Conservation (phyloP, 2,113 vertebrate species). For the Neopipo cinnamomea region DNA sequence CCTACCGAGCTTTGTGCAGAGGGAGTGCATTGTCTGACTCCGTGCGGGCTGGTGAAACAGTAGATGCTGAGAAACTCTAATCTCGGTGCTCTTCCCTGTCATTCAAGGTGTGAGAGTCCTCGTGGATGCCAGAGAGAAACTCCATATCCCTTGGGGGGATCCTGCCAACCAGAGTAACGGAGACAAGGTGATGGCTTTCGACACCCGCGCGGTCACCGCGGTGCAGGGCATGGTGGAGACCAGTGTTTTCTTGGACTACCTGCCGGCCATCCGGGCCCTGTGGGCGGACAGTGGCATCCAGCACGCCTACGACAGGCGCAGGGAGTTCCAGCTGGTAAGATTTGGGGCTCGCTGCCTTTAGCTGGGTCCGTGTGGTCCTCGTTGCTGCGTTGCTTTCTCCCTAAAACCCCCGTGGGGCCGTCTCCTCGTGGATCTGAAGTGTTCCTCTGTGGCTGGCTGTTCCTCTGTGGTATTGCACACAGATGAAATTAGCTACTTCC, state of each 20-base stretch:
- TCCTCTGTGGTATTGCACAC: background rate
- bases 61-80: constrained; percentile 38
- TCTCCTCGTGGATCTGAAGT: fast-evolving
- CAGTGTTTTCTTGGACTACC: constrained; percentile 80
- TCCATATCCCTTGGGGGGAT: constrained; percentile 96
- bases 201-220: constrained; percentile 84
- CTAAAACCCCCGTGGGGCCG: fast-evolving
- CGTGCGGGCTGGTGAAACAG: background rate
- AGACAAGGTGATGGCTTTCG: constrained; percentile 89
- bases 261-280: constrained; percentile 82
- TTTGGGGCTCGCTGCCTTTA: background rate
- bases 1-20: background rate
- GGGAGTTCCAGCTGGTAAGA: constrained; percentile 97
- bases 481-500: background rate
- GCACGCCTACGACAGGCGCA: constrained; percentile 90
- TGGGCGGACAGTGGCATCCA: constrained; percentile 93
- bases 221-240: constrained; percentile 89
- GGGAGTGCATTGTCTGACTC: background rate
- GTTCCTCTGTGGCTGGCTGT: background rate
- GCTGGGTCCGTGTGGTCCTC: fast-evolving
- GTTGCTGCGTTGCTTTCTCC: background rate
- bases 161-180: constrained; percentile 83
- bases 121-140: constrained; percentile 95
- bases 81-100: background rate
- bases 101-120: constrained; percentile 88